Evolutionary conservation across 1,140 invertebrate species (phyloP), one percentile per base, ranked within the genome.

Genomic region (Brachionus rubens): DNA sequence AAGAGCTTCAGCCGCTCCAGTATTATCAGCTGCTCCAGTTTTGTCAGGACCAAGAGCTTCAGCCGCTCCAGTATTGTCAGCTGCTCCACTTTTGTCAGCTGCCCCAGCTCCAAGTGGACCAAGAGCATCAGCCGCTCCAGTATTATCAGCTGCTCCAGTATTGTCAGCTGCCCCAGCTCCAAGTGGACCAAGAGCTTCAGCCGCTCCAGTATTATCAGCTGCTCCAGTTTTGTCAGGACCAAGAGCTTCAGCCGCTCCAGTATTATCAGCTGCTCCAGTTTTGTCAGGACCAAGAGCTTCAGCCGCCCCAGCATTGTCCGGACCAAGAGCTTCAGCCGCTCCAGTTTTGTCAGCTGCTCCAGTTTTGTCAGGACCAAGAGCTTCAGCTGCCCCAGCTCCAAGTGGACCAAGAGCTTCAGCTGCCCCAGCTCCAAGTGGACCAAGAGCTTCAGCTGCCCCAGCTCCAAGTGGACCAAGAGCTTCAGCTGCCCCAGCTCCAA

Each of bases 311-410:
- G 26, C 28, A 1, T 16, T 48, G 1, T 16, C n/a, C 4, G 46
- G 12, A 0, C 12, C 46, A n/a, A 12, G 12, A 48, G 46, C 46
- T n/a, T 30, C 26, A 3, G 52, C 52, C 3, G 52, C 52, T 10
- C 50, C 50, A 54, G 50, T 14, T 54, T 26, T 26, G 33, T 36
- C 65, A 30, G 30, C 47, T 19, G 65, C 40, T 24, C 65, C 65
- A 36, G 30, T 21, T 9, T 46, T 46, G 14, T 26, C 19, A 9
- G 50, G 6, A 5, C 19, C 50, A 30, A 24, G 19, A 54, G 50
- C 7, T 26, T 24, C 19, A 3, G 50, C 26, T 30, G 50, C 50
- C 14, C 50, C 50, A 30, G 50, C 26, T 54, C 19, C 24, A 54
- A 26, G 19, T 26, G 24, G 19, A 1, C 19, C 50, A 12, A 21